Evolutionary conservation across 2,888 invertebrate species (phyloP).

Genomic region (Nemoura dubitans): DNA sequence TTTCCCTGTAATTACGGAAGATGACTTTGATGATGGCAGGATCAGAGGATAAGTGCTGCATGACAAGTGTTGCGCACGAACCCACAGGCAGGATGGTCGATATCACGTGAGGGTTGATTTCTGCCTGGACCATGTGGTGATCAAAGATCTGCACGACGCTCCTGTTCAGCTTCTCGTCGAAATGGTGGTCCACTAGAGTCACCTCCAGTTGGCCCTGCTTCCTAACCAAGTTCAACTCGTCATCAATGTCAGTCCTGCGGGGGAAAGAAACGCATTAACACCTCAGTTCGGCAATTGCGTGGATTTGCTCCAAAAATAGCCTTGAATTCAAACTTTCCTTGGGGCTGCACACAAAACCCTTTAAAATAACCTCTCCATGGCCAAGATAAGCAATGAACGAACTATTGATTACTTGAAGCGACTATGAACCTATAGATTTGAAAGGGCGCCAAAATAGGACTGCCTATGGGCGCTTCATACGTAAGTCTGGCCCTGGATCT

Average conservation of each 20-base stretch:
- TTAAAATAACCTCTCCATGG: too few relatives aligned
- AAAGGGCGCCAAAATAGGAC: too few relatives aligned
- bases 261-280: too few relatives aligned
- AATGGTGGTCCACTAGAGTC: neutral
- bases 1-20: neutral
- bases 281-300: too few relatives aligned
- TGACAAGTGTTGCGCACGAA: neutral
- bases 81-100: neutral
- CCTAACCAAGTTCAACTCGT: neutral
- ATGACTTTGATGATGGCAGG: neutral
- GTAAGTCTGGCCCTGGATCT: too few relatives aligned
- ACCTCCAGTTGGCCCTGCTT: neutral
- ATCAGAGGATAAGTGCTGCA: neutral
- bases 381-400: too few relatives aligned
- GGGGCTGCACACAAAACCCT: too few relatives aligned
- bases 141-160: neutral
- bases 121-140: neutral
- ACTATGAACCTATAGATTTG: too few relatives aligned
- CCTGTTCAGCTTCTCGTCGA: neutral
- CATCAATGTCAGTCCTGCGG: neutral
- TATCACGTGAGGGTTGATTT: neutral
- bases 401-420: too few relatives aligned
- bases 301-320: too few relatives aligned
- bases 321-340: too few relatives aligned
- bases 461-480: too few relatives aligned